Percentiles rank a stretch among this genome's conserved stretches.
These are phyloP conservation scores for Pristionchus pacificus DNA, from an alignment of 1,140 invertebrate species.

Conservation along the genomic window DNA sequence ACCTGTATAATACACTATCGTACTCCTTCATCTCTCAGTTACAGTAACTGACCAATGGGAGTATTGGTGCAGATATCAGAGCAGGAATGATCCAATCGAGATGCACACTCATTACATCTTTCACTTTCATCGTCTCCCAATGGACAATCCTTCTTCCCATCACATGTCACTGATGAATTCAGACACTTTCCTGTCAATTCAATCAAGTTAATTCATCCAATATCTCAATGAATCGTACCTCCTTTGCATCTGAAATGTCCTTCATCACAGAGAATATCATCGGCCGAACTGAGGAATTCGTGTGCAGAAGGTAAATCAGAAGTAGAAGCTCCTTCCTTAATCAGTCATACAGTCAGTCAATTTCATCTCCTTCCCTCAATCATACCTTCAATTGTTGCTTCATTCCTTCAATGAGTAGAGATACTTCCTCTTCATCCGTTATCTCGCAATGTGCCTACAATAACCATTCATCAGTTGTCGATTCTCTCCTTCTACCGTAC, in stretches of 20 bases:
- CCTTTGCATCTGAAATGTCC: neutral
- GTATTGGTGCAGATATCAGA: too few relatives aligned
- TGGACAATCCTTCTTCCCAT: constrained; percentile 23
- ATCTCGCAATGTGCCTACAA: neutral
- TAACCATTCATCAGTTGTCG: too few relatives aligned
- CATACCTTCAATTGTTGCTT: neutral
- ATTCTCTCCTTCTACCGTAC: too few relatives aligned
- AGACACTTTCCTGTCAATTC: constrained; percentile 15
- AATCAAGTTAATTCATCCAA: neutral
- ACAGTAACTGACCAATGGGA: too few relatives aligned
- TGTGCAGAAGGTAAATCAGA: neutral
- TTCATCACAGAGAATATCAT: neutral
- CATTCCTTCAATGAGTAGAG: too few relatives aligned
- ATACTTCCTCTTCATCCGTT: too few relatives aligned
- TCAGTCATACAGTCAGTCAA: neutral
- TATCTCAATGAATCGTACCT: neutral
- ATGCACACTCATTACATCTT: constrained; percentile 18
- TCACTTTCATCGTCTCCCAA: constrained; percentile 23
- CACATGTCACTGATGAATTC: too few relatives aligned
- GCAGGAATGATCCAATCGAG: too few relatives aligned
- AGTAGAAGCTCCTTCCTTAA: neutral
- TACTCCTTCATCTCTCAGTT: too few relatives aligned
- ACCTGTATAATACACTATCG: neutral
- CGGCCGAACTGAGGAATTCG: neutral
- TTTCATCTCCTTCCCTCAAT: neutral